Conservation (phyloP, 2,797 vertebrate species). For the Stomatorhinus walkeri region DNA sequence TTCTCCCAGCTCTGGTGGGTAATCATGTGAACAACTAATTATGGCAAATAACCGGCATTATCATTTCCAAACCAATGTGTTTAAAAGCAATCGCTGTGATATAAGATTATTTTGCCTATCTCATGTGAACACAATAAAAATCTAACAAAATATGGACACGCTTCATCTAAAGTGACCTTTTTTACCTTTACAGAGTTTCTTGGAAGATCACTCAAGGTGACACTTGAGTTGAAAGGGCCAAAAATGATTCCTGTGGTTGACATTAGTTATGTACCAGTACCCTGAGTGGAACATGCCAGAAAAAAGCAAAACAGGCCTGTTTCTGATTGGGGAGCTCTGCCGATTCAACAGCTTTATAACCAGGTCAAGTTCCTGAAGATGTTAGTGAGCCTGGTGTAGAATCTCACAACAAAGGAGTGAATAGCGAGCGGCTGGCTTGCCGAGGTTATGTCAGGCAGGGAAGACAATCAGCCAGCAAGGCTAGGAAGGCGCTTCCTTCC, state of each 20-base stretch:
- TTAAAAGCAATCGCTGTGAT: background rate
- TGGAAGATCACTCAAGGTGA: background rate
- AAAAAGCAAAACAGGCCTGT: background rate
- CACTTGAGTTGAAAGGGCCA: background rate
- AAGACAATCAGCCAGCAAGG: conserved; percentile 59
- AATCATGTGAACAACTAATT: conserved; percentile 18
- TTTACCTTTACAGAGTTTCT: background rate
- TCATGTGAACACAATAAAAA: background rate
- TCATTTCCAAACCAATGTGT: background rate
- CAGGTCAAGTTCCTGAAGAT: background rate
- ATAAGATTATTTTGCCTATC: background rate
- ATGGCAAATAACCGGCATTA: conserved; percentile 11
- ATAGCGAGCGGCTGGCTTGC: background rate
- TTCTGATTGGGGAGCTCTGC: background rate
- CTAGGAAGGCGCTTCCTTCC: conserved; percentile 64
- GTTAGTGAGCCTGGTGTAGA: background rate
- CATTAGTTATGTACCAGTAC: background rate
- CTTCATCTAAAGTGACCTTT: background rate
- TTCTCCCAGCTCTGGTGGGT: background rate
- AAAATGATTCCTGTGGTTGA: background rate
- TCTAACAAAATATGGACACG: background rate
- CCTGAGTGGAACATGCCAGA: background rate
- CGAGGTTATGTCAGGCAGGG: conserved; percentile 62
- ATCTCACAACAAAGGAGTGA: background rate
- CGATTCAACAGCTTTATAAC: background rate